Percentiles rank a stretch among this genome's conserved stretches.
Evolutionary conservation across 1,140 invertebrate genomes (phyloP).

Genomic region (Acromyrmex charruanus): DNA sequence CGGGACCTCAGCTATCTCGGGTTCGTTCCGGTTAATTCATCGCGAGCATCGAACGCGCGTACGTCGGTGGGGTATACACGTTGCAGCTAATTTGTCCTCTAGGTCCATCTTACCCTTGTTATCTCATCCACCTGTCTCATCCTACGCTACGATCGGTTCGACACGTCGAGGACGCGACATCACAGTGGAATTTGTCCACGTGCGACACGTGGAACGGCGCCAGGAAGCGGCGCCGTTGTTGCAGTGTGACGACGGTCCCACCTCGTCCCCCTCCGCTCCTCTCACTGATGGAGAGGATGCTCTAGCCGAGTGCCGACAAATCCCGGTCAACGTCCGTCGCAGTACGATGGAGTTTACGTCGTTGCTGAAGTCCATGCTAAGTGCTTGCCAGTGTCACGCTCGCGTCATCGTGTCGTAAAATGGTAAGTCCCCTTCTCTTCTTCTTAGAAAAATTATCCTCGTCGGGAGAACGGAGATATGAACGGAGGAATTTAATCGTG

Average conservation of each 20-base stretch:
- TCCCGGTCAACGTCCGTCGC: conserved; percentile 39
- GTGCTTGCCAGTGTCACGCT: conserved; percentile 72
- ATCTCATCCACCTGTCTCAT: not conserved
- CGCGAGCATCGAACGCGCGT: not conserved
- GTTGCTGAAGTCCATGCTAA: conserved; percentile 64
- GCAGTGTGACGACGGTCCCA: not conserved
- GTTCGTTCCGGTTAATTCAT: not conserved
- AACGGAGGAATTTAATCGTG: not conserved
- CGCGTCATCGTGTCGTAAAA: conserved; percentile 73
- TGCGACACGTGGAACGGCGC: conserved; percentile 15
- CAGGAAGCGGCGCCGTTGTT: conserved; percentile 22
- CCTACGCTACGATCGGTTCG: not conserved
- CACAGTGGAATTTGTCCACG: not conserved
- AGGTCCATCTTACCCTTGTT: not conserved
- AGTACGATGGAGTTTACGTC: conserved; percentile 74
- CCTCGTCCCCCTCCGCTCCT: not conserved
- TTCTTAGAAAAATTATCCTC: not conserved
- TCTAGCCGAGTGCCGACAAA: conserved; percentile 60
- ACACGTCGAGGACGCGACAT: not conserved
- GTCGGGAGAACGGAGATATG: not conserved
- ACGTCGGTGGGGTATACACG: too few species aligned
- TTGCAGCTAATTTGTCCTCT: not conserved
- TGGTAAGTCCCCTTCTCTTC: conserved; percentile 54
- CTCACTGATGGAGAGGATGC: conserved; percentile 20
- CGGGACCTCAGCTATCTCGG: not conserved